These are phyloP conservation scores for Caerostris darwini DNA, from an alignment of 1,140 invertebrate species.

Conservation along the genomic window DNA sequence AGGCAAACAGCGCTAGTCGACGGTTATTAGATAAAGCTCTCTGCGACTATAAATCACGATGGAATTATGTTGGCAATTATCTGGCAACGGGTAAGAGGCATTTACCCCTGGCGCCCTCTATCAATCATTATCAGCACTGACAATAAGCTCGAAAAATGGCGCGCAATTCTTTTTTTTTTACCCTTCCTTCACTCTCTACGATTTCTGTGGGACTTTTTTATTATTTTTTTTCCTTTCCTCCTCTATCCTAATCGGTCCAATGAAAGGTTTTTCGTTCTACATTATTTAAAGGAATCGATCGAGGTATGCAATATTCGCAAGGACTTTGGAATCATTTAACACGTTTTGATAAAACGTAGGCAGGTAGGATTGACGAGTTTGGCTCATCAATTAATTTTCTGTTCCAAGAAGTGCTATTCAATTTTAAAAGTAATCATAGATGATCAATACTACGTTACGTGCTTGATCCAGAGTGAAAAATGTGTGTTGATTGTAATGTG, in stretches of 20 bases:
- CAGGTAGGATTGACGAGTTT: not conserved
- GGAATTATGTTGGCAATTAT: constrained; percentile 78
- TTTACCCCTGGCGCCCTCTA: constrained; percentile 78
- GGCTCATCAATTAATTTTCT: not conserved
- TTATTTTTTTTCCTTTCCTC: constrained; percentile 23
- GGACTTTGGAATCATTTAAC: constrained; percentile 43
- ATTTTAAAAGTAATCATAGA: not conserved
- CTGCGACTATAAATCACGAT: constrained; percentile 77
- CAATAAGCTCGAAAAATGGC: constrained; percentile 78
- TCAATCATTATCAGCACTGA: constrained; percentile 78
- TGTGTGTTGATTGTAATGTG: not conserved
- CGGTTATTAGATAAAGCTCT: constrained; percentile 78
- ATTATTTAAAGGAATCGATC: constrained; percentile 65
- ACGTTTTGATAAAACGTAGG: constrained; percentile 35
- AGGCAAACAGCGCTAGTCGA: constrained; percentile 75
- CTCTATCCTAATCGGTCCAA: constrained; percentile 66
- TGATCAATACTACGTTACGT: not conserved
- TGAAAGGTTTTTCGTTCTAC: constrained; percentile 66
- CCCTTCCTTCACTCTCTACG: constrained; percentile 49
- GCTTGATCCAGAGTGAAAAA: not conserved
- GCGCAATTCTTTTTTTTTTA: constrained; percentile 49
- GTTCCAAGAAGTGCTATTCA: not conserved
- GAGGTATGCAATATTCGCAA: not conserved
- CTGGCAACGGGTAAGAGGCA: constrained; percentile 78
- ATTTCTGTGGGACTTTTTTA: not conserved